These are phyloP conservation scores for Oostethus manadensis DNA, from an alignment of 2,113 vertebrate genomes.

Conservation along the genomic window DNA sequence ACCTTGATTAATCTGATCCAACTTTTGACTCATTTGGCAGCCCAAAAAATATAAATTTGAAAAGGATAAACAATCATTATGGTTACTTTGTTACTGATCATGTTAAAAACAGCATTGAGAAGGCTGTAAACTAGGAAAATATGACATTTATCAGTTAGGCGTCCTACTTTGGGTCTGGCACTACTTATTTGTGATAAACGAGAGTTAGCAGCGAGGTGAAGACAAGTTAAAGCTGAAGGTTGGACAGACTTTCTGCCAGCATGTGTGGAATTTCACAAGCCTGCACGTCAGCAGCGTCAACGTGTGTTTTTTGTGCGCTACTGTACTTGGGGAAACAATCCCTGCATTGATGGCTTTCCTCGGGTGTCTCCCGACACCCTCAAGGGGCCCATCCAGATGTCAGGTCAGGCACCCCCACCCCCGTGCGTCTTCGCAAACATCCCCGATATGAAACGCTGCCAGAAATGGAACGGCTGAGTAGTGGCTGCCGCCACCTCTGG, in stretches of 20 bases:
- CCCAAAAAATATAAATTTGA: too few species aligned
- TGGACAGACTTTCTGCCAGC: constrained; percentile 19
- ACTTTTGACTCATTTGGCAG: too few species aligned
- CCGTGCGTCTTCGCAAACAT: constrained; percentile 55
- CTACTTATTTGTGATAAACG: too few species aligned
- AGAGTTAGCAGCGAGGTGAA: background rate
- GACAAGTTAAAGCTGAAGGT: constrained; percentile 1
- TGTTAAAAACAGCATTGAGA: too few species aligned
- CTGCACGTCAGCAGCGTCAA: constrained; percentile 10
- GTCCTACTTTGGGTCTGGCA: too few species aligned
- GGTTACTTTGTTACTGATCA: background rate
- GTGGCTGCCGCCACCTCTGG: constrained; percentile 51
- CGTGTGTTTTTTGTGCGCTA: constrained; percentile 2
- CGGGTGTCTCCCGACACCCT: constrained; percentile 20
- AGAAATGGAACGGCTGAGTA: constrained; percentile 49
- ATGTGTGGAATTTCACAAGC: constrained; percentile 45
- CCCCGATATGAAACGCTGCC: constrained; percentile 62
- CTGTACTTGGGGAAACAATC: constrained; percentile 28
- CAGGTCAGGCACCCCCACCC: constrained; percentile 21
- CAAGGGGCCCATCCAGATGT: constrained; percentile 2
- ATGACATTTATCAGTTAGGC: too few species aligned
- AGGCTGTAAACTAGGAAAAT: too few species aligned
- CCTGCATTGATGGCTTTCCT: constrained; percentile 36
- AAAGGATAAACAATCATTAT: too few species aligned
- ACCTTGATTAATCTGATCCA: too few species aligned